These are phyloP conservation scores for Heliconius charithonia DNA, from an alignment of 2,888 invertebrate genomes.

Conservation along the genomic window DNA sequence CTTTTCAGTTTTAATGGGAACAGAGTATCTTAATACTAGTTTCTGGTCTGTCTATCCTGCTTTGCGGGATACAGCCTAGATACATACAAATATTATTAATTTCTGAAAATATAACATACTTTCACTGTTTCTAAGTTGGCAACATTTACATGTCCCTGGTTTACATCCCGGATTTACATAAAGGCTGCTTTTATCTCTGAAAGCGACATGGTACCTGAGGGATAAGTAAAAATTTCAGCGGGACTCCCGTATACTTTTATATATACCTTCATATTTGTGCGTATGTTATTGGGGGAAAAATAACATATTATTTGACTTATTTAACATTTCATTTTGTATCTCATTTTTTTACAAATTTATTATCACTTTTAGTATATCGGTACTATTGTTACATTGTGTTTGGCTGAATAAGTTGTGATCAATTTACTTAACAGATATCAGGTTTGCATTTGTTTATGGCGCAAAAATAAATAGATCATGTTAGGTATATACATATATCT, in stretches of 20 bases:
- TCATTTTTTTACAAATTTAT: no score
- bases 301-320: neutral
- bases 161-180: conserved; percentile 51
- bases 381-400: no score
- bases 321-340: neutral
- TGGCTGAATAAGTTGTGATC: no score
- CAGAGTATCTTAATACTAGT: no score
- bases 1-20: no score
- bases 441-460: neutral
- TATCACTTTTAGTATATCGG: no score
- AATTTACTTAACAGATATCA: neutral
- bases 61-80: no score
- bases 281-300: neutral
- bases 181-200: conserved; percentile 50
- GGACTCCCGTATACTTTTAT: conserved; percentile 45
- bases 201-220: conserved; percentile 47
- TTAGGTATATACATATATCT: neutral
- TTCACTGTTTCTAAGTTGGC: conserved; percentile 22
- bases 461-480: neutral
- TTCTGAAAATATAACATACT: neutral
- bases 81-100: neutral
- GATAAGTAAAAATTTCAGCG: conserved; percentile 51
- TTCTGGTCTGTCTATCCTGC: no score
- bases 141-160: conserved; percentile 38
- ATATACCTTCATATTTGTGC: conserved; percentile 19